These are phyloP conservation scores for Mastacembelus armatus DNA, from an alignment of 2,797 vertebrate genomes.

Conservation along the genomic window DNA sequence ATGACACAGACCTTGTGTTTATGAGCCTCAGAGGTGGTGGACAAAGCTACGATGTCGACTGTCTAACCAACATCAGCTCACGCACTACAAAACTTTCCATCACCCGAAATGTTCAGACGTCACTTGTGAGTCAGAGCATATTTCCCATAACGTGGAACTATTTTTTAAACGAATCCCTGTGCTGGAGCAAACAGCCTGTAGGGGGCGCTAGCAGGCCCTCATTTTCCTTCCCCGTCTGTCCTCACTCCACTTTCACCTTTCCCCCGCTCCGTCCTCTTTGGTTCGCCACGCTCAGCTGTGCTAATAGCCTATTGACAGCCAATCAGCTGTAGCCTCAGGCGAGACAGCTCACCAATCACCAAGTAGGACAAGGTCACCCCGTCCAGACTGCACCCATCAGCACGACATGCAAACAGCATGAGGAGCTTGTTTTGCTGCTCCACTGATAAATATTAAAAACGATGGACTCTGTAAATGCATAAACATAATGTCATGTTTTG, in stretches of 20 bases:
- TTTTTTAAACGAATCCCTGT: too few relatives aligned
- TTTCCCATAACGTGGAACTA: too few relatives aligned
- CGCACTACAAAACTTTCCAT: too few relatives aligned
- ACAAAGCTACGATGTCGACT: too few relatives aligned
- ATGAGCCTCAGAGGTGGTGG: too few relatives aligned
- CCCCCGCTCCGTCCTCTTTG: slow-evolving; percentile 10
- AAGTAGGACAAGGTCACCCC: slow-evolving; percentile 89
- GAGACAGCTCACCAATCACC: slow-evolving; percentile 72
- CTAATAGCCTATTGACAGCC: slow-evolving; percentile 87
- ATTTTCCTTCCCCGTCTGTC: background rate
- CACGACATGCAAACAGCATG: background rate
- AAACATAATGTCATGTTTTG: too few relatives aligned
- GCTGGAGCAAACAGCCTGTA: slow-evolving; percentile 6
- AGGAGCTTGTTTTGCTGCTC: background rate
- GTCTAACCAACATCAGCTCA: too few relatives aligned
- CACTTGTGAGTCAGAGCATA: too few relatives aligned
- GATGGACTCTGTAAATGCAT: too few relatives aligned
- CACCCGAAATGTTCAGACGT: too few relatives aligned
- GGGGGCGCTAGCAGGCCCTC: background rate
- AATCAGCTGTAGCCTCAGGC: slow-evolving; percentile 80
- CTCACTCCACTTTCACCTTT: slow-evolving; percentile 1
- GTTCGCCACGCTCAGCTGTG: slow-evolving; percentile 48
- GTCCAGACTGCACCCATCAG: slow-evolving; percentile 23
- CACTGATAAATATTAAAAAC: too few relatives aligned
- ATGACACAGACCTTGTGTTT: too few relatives aligned